Percentiles rank a stretch among this genome's conserved stretches.
Conservation (phyloP, 2,797 vertebrate species). For the Nannoperca obscura region DNA sequence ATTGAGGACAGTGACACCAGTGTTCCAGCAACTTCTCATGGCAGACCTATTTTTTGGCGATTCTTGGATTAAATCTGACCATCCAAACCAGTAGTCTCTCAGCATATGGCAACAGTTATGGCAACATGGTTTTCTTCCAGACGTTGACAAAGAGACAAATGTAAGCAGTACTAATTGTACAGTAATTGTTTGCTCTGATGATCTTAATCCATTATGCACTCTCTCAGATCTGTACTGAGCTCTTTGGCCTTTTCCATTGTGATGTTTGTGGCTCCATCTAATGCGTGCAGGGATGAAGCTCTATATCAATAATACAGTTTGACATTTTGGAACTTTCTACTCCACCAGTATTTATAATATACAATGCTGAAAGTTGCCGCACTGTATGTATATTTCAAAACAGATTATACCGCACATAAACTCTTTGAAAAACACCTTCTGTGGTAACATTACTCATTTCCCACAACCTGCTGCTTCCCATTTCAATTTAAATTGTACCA, state of each 20-base stretch:
- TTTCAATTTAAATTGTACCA: conserved; percentile 41
- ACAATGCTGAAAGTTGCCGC: background rate
- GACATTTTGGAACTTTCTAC: background rate
- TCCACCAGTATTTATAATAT: background rate
- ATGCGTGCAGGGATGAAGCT: background rate
- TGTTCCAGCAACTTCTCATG: no score
- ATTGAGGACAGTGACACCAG: no score
- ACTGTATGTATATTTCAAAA: background rate
- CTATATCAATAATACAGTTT: background rate
- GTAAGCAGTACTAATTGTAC: background rate
- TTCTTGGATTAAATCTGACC: no score
- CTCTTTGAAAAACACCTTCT: conserved; percentile 12
- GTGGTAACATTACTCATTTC: conserved; percentile 31
- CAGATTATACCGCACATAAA: conserved; percentile 8
- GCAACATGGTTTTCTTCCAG: no score
- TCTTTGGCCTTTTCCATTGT: background rate
- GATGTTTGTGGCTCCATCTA: background rate
- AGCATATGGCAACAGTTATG: no score
- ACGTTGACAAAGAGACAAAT: background rate
- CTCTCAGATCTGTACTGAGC: no score
- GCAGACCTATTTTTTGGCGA: no score
- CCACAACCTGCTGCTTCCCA: conserved; percentile 16
- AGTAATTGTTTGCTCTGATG: no score
- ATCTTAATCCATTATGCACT: no score
- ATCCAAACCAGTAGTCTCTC: no score